Percentiles rank a stretch among this genome's conserved stretches.
phyloP scores from a whole-genome alignment of 2,797 vertebrate species.

The Taeniopygia guttata region DNA sequence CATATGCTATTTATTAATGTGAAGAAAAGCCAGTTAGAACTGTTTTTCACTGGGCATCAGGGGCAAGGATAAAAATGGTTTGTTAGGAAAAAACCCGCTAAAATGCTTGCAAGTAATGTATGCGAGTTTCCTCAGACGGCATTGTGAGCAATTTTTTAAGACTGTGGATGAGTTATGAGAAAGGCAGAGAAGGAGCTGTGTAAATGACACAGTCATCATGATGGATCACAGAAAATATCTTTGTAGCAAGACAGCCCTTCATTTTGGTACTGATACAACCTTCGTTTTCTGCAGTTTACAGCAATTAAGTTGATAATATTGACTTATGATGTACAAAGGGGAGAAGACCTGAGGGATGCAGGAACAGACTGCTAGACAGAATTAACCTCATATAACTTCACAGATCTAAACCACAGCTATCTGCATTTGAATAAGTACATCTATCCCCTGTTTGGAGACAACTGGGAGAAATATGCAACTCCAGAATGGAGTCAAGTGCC shows the following conservation, averaged over 20 bases:
- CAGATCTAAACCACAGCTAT: background rate
- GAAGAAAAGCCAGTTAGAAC: background rate
- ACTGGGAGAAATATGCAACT: background rate
- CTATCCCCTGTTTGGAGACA: background rate
- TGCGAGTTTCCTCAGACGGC: background rate
- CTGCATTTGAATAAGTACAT: background rate
- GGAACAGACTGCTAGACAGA: background rate
- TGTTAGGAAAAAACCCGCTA: background rate
- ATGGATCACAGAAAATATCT: background rate
- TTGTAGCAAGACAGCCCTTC: background rate
- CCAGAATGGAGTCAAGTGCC: background rate
- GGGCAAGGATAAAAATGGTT: background rate
- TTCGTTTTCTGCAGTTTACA: background rate
- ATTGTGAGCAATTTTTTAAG: background rate
- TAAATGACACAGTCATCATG: background rate
- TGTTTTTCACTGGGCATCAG: background rate
- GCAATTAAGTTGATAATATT: background rate
- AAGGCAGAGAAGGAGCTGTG: background rate
- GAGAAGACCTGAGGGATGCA: background rate
- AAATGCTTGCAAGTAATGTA: background rate
- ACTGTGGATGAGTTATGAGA: background rate
- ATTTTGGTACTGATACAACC: background rate
- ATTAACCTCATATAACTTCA: background rate
- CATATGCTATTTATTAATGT: slow-evolving; percentile 49
- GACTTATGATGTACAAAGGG: background rate